phyloP scores from a whole-genome alignment of 2,113 vertebrate species.

The Eulacestoma nigropectus region DNA sequence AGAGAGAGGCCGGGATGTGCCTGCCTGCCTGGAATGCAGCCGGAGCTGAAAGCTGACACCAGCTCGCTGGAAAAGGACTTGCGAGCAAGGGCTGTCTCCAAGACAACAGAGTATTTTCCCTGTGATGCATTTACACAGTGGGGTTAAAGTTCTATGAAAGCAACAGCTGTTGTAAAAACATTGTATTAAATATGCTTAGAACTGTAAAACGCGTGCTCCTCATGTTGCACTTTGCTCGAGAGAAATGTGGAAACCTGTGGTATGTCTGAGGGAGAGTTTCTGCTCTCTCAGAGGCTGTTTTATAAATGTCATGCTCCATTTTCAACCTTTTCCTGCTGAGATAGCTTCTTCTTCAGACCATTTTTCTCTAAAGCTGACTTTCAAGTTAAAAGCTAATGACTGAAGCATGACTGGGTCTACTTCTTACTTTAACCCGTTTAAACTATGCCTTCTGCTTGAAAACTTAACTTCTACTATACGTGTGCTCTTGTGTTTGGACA shows the following conservation, averaged over 20 bases:
- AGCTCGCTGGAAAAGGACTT: constrained; percentile 58
- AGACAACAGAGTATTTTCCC: constrained; percentile 73
- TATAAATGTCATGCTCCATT: neutral
- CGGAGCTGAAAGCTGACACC: constrained; percentile 81
- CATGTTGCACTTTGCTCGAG: neutral
- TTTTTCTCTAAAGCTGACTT: neutral
- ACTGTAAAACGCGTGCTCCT: constrained; percentile 63
- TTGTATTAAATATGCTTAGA: constrained; percentile 75
- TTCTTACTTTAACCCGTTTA: neutral
- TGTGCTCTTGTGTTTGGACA: neutral
- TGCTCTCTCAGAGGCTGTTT: neutral
- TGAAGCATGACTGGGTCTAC: neutral
- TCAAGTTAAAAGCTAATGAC: neutral
- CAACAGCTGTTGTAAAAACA: constrained; percentile 90
- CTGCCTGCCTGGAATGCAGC: constrained; percentile 65
- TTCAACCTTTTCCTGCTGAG: neutral
- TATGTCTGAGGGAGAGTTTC: constrained; percentile 14
- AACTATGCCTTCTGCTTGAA: neutral
- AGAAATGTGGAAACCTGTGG: constrained; percentile 36
- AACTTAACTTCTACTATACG: neutral
- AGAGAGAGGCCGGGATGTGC: constrained; percentile 63
- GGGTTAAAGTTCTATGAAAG: constrained; percentile 90
- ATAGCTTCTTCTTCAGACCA: neutral
- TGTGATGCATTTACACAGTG: constrained; percentile 74
- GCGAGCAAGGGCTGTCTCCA: constrained; percentile 71